Base-by-base conservation (phyloP, 2,113 vertebrate genomes). In the Megatriorchis doriae region DNA sequence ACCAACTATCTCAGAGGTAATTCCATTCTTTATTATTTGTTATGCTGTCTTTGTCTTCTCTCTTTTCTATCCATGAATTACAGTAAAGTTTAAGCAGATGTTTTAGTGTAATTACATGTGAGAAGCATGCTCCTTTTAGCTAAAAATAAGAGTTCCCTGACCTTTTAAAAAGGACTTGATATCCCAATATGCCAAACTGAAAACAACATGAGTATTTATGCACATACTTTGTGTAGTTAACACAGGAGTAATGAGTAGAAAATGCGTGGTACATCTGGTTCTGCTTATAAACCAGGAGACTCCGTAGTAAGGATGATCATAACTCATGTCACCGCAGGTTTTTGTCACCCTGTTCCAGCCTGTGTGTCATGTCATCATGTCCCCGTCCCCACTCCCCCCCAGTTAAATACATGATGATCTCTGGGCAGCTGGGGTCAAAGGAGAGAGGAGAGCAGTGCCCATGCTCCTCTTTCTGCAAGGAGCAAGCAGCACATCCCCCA, bases 291-390 rank as follows among this genome's bases (percentile, higher is more conserved):
- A 29, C 29, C 13, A 7, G 63, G 56, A 81, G 38, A 13, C 31
- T 27, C 19, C 1, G 0, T 13, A 61, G 40, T 31, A 53, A 42
- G 26, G 34, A 21, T 53, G 62, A 42, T 27, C 0, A 1, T 42
- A 78, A 56, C 32, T 62, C 11, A 4, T 9, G 9, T n/a, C 36
- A 16, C 53, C 52, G 34, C 36, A 38, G 43, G 17, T 0, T 20
- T 55, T 32, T 52, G 40, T 50, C 11, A 9, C 31, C 26, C 25
- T 10, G n/a, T 42, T 19, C n/a, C n/a, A 31, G 18, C 20, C 16
- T 6, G 22, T 25, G n/a, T 42, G 42, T 42, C 6, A 6, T 42
- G 42, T 42, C 13, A 12, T 42, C 14, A 13, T 42, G 42, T 42
- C 42, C 42, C 42, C 42, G 7, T 43, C 15, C 9, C 12, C 18